phyloP scores from a whole-genome alignment of 2,113 vertebrate species.

The Nerophis ophidion region DNA sequence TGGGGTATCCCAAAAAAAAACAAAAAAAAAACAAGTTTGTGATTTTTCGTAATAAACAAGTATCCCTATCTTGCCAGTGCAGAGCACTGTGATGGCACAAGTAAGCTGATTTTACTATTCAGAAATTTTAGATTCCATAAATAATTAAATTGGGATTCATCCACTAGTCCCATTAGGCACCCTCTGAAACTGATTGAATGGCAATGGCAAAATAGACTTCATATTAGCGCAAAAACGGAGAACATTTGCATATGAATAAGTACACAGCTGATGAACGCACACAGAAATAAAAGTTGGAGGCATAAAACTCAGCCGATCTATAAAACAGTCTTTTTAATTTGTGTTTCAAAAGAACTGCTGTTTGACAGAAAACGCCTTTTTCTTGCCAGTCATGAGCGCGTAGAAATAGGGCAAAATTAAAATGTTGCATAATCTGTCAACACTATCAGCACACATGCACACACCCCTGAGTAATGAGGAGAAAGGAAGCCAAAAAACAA shows the following conservation, averaged over 20 bases:
- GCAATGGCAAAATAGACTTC: conserved; percentile 22
- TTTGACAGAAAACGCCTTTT: conserved; percentile 5
- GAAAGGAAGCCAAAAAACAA: conserved; percentile 15
- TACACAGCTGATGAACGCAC: conserved; percentile 14
- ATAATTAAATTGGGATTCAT: conserved; percentile 19
- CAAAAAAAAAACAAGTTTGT: no score
- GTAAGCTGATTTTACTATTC: neutral
- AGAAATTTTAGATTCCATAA: no score
- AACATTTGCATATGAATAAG: conserved; percentile 23
- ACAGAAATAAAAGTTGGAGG: conserved; percentile 19
- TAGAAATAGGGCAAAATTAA: neutral
- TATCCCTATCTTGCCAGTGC: neutral
- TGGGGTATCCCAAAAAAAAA: no score
- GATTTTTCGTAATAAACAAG: no score
- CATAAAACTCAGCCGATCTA: conserved; percentile 2
- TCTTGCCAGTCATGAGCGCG: conserved; percentile 4
- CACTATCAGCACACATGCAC: neutral
- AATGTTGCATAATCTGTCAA: conserved; percentile 3
- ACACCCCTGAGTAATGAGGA: conserved; percentile 7
- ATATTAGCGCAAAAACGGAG: conserved; percentile 28
- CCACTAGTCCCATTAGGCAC: conserved; percentile 14
- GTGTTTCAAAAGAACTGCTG: neutral
- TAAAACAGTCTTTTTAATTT: neutral
- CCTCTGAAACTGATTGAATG: conserved; percentile 11
- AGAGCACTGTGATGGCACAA: neutral